Percentiles rank a stretch among this genome's conserved stretches.
phyloP scores from a whole-genome alignment of 2,797 vertebrate species.

The Centroberyx gerrardi region DNA sequence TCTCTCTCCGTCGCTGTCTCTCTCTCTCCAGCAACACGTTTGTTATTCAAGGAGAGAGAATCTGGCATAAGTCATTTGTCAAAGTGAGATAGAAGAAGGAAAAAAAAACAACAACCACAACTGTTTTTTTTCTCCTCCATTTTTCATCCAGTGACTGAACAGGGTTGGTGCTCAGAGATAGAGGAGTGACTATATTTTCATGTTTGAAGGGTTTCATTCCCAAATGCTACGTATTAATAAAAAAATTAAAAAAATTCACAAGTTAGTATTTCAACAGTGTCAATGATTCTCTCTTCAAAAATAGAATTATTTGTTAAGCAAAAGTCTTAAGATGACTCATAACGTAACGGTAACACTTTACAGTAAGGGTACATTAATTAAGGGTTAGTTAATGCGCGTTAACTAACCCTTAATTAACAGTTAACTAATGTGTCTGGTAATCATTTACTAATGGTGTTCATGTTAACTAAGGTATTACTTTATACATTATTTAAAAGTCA shows the following conservation, averaged over 20 bases:
- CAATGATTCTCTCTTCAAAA: too few species aligned
- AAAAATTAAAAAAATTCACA: background rate
- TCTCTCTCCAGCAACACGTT: conserved; percentile 45
- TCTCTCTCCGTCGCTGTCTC: background rate
- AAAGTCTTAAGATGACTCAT: too few species aligned
- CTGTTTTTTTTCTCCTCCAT: conserved; percentile 27
- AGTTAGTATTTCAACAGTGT: background rate
- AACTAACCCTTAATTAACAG: too few species aligned
- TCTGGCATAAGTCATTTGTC: conserved; percentile 66
- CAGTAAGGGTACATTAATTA: too few species aligned
- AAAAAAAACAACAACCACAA: conserved; percentile 21
- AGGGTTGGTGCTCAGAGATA: conserved; percentile 20
- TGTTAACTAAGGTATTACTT: too few species aligned
- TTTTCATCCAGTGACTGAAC: conserved; percentile 40
- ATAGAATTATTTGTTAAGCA: too few species aligned
- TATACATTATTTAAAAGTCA: too few species aligned
- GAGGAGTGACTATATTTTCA: background rate
- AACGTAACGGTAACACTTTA: too few species aligned
- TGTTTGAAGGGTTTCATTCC: background rate
- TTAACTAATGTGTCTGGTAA: too few species aligned
- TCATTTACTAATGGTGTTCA: too few species aligned
- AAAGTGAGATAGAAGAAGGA: conserved; percentile 47
- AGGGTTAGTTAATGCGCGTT: too few species aligned
- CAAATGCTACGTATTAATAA: background rate
- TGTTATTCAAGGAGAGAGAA: conserved; percentile 55